phyloP scores from a whole-genome alignment of 2,888 invertebrate species.

The Rosalia funebris region DNA sequence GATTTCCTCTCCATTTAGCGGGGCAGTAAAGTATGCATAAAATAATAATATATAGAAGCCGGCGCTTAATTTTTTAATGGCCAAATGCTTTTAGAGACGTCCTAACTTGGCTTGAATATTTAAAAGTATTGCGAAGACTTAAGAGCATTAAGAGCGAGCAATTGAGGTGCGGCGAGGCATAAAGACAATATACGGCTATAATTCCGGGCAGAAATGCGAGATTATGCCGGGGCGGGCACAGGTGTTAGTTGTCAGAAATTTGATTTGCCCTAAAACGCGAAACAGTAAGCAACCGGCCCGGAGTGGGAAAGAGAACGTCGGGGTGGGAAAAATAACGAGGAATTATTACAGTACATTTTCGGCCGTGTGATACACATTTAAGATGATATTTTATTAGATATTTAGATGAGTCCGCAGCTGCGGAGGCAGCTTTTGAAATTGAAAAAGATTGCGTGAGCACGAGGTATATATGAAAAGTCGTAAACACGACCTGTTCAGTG shows the following conservation, averaged over 20 bases:
- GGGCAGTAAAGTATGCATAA: conserved; percentile 63
- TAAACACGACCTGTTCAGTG: conserved; percentile 53
- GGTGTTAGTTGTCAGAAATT: conserved; percentile 52
- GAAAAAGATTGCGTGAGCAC: conserved; percentile 60
- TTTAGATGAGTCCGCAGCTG: conserved; percentile 58
- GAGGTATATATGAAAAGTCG: conserved; percentile 57
- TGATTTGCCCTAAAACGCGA: conserved; percentile 50
- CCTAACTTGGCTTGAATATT: conserved; percentile 63
- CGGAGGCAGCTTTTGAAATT: conserved; percentile 56
- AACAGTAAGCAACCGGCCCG: conserved; percentile 28
- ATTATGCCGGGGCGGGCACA: conserved; percentile 41
- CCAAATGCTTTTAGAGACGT: conserved; percentile 73
- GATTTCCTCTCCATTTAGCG: conserved; percentile 62
- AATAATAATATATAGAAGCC: conserved; percentile 65
- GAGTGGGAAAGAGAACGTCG: conserved; percentile 32
- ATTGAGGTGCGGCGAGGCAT: conserved; percentile 53
- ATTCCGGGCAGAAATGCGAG: conserved; percentile 49
- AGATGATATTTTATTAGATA: conserved; percentile 58
- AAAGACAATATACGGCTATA: conserved; percentile 59
- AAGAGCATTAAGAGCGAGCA: conserved; percentile 58
- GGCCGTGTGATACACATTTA: conserved; percentile 42
- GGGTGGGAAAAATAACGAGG: conserved; percentile 41
- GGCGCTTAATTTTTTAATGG: conserved; percentile 71
- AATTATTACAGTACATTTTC: conserved; percentile 40
- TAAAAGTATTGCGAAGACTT: conserved; percentile 62